Conservation (phyloP, 2,797 vertebrate genomes). For the Neosilurus mollespiculum region DNA sequence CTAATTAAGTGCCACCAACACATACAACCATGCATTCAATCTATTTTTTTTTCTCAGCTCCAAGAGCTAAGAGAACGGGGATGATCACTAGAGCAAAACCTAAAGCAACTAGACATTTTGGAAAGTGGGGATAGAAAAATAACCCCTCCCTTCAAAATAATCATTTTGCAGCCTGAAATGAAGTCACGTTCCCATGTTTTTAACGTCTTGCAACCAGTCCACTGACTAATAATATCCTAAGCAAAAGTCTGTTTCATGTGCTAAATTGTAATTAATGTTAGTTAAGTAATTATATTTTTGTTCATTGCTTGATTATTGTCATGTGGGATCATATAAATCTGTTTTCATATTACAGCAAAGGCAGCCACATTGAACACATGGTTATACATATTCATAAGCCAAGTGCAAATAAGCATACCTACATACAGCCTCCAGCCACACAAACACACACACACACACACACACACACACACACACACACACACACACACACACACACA, state of each 20-base stretch:
- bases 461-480: too few species aligned
- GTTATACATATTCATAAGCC: slow-evolving; percentile 31
- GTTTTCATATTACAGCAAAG: not conserved
- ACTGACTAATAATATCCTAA: not conserved
- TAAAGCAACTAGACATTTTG: not conserved
- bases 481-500: not conserved
- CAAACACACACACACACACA: too few species aligned
- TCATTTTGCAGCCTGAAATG: too few species aligned
- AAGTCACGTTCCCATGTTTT: not conserved
- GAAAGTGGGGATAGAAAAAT: too few species aligned
- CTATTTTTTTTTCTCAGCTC: not conserved
- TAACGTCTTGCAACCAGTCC: not conserved
- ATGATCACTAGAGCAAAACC: not conserved
- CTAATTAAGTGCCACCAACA: not conserved
- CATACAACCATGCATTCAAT: not conserved
- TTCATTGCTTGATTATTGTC: slow-evolving; percentile 1
- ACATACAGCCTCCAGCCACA: slow-evolving; percentile 11
- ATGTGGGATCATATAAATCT: slow-evolving; percentile 1
- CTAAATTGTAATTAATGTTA: slow-evolving; percentile 14
- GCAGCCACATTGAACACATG: not conserved
- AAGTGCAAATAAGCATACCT: slow-evolving; percentile 23
- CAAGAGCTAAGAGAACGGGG: not conserved
- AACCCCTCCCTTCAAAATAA: too few species aligned
- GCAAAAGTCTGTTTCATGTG: not conserved
- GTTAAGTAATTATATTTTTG: slow-evolving; percentile 22